These are phyloP conservation scores for Lepisosteus osseus DNA, from an alignment of 2,113 vertebrate genomes.

Conservation along the genomic window DNA sequence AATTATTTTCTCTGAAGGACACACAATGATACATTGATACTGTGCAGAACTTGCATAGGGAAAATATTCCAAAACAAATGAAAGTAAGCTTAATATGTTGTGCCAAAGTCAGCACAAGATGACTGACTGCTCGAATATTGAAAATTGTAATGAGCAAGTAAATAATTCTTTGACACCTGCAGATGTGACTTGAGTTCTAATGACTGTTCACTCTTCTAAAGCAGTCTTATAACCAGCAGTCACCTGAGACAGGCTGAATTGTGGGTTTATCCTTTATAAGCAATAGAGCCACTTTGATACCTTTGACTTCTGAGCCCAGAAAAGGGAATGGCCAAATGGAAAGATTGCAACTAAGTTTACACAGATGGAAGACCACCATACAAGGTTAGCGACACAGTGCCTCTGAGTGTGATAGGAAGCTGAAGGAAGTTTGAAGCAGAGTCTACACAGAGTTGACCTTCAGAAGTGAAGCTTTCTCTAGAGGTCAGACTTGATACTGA, in stretches of 20 bases:
- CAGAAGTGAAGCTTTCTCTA: conserved; percentile 71
- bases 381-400: conserved; percentile 48
- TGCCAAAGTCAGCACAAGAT: too few species aligned
- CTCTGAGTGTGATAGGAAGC: conserved; percentile 65
- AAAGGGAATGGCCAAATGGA: conserved; percentile 72
- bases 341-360: conserved; percentile 62
- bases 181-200: conserved; percentile 25
- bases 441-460: conserved; percentile 82
- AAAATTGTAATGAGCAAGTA: conserved; percentile 8
- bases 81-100: too few species aligned
- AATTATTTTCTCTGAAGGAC: too few species aligned
- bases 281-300: conserved; percentile 69
- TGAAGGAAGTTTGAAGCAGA: conserved; percentile 57
- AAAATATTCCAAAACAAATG: too few species aligned
- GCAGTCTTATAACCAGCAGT: conserved; percentile 31
- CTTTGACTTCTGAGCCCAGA: conserved; percentile 68
- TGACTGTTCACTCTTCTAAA: conserved; percentile 16
- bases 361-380: conserved; percentile 59
- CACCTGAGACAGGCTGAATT: conserved; percentile 44
- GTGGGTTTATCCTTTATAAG: conserved; percentile 53
- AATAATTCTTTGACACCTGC: conserved; percentile 23
- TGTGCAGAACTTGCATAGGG: too few species aligned
- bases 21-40: too few species aligned
- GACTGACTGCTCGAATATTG: too few species aligned
- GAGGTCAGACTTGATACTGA: conserved; percentile 67